Percentiles rank a stretch among this genome's conserved stretches.
Conservation (phyloP, 2,113 vertebrate species). For the Plecturocebus donacophilus region DNA sequence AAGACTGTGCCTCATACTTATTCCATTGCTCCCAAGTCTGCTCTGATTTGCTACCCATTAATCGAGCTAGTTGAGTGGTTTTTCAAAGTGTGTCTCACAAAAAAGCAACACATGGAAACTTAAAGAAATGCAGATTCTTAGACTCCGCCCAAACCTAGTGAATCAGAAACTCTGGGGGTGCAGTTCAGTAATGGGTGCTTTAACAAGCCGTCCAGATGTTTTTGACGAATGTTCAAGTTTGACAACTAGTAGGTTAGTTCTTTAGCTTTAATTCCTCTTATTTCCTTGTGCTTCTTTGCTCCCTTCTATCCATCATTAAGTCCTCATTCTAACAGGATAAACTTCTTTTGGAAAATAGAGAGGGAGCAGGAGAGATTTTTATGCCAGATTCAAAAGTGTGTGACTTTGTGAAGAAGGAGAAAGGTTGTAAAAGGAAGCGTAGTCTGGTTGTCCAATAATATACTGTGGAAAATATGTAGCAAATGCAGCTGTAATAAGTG, state of each 20-base stretch:
- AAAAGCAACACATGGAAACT: background rate
- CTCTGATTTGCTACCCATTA: background rate
- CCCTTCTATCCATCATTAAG: background rate
- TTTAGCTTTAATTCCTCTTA: background rate
- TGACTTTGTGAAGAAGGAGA: background rate
- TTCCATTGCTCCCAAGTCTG: background rate
- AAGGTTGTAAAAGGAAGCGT: background rate
- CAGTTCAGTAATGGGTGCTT: background rate
- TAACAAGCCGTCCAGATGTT: background rate
- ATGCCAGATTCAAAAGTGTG: background rate
- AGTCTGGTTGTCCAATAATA: background rate
- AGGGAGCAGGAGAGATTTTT: background rate
- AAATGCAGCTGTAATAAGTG: background rate
- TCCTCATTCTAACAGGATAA: background rate
- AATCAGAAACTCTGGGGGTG: background rate
- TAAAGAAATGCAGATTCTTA: background rate
- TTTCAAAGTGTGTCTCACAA: background rate
- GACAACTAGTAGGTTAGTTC: background rate
- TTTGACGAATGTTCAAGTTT: background rate
- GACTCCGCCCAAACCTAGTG: background rate
- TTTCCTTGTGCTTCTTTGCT: background rate
- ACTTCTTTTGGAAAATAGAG: background rate
- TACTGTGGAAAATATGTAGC: background rate
- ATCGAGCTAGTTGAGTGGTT: background rate
- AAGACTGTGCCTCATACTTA: background rate